Evolutionary conservation across 1,140 invertebrate genomes (phyloP), one percentile per base, ranked within the genome.

Genomic region (Drosophila bipectinata): DNA sequence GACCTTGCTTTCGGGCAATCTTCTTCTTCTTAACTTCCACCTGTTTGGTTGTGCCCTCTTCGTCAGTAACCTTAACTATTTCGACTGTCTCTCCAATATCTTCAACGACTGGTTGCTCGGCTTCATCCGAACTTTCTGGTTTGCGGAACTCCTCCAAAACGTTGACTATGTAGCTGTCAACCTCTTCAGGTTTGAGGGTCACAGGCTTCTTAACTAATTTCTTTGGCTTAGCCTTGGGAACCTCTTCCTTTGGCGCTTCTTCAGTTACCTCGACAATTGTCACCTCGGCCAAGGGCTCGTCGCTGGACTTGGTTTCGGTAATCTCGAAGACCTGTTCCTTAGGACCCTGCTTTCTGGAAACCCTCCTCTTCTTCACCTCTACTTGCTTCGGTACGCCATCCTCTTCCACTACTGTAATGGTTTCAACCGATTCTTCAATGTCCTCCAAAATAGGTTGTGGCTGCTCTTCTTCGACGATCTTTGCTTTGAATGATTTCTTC

Each of bases 131-230:
- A 6, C 5, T 18, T 44, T 44, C 14, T 0, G 15, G 57, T 53
- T 79, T 60, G 4, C 52, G 57, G 12, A 74, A 74, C 51, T 87
- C 80, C 79, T 87, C 81, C 24, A 90, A 54, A 56, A 91, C 67
- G 39, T 91, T 82, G 10, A 89, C 79, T 1, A 88, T 59, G 39
- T 81, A 88, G 7, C 44, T 76, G 3, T 90, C 66, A 1, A 88
- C 48, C 1, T 90, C 80, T 6, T 78, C 72, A 6, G 76, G 79
- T 6, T 76, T 85, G 0, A 90, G 14, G 59, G 87, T 79, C 63
- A 74, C 84, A 9, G 53, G 9, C 28, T 78, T 80, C 32, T 81
- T 76, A 9, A 79, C 45, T 47, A 58, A 58, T 54, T 62, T 49
- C 15, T 56, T 71, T 9, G 49, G 15, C 5, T 51, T 55, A 2